Percentiles rank a stretch among this genome's conserved stretches.
Conservation (phyloP, 2,113 vertebrate species). For the Coreoperca whiteheadi region DNA sequence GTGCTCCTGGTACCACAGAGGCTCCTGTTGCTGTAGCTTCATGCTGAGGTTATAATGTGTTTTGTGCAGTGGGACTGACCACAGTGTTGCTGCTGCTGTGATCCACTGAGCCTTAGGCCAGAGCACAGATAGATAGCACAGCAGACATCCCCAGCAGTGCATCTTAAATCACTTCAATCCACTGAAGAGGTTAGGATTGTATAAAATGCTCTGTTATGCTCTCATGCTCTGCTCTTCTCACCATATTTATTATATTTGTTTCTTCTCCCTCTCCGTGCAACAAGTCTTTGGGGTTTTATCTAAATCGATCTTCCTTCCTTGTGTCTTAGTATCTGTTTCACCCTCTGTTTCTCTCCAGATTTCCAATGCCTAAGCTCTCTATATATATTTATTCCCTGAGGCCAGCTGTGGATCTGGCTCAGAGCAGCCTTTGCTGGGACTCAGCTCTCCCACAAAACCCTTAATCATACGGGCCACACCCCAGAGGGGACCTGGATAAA, state of each 20-base stretch:
- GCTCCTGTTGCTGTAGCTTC: neutral
- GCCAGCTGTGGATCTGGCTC: slow-evolving; percentile 62
- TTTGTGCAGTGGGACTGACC: neutral
- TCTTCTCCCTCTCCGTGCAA: slow-evolving; percentile 19
- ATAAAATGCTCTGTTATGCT: slow-evolving; percentile 27
- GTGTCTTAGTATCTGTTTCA: slow-evolving; percentile 10
- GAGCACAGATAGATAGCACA: slow-evolving; percentile 25
- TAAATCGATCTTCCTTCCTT: slow-evolving; percentile 40
- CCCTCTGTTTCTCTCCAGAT: slow-evolving; percentile 8
- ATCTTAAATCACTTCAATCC: slow-evolving; percentile 39
- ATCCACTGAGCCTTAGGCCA: slow-evolving; percentile 5
- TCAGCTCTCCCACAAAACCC: slow-evolving; percentile 57
- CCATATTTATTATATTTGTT: slow-evolving; percentile 30
- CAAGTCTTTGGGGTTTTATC: slow-evolving; percentile 38
- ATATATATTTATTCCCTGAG: slow-evolving; percentile 65
- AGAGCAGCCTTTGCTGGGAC: slow-evolving; percentile 16
- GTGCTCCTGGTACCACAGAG: neutral
- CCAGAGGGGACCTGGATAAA: slow-evolving; percentile 51
- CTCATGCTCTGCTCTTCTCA: neutral
- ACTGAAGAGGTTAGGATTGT: slow-evolving; percentile 15
- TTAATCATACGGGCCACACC: slow-evolving; percentile 62
- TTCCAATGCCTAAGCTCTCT: slow-evolving; percentile 11
- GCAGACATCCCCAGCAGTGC: neutral
- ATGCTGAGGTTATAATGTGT: slow-evolving; percentile 9
- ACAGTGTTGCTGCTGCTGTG: slow-evolving; percentile 1